These are phyloP conservation scores for Calameuta idolon DNA, from an alignment of 2,888 invertebrate genomes.

Conservation along the genomic window DNA sequence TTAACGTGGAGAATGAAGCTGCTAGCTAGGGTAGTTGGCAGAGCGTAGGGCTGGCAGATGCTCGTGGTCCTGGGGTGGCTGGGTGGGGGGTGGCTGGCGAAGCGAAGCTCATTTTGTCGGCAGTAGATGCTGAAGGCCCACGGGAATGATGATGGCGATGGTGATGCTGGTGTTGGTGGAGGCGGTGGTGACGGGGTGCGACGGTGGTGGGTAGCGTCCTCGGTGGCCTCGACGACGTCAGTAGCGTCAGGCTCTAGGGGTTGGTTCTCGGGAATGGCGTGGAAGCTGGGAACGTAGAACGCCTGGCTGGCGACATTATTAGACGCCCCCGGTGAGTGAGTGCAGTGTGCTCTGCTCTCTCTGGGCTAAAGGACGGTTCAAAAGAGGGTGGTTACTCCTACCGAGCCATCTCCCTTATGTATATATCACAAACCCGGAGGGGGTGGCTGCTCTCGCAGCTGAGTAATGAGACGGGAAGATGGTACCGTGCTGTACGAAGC, in stretches of 20 bases:
- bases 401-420: not conserved
- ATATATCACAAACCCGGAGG: slow-evolving; percentile 10
- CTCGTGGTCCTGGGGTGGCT: slow-evolving; percentile 12
- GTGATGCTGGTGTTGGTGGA: slow-evolving; percentile 26
- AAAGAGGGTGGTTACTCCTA: slow-evolving; percentile 1
- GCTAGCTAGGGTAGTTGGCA: not conserved
- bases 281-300: slow-evolving; percentile 54
- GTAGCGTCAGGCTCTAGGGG: slow-evolving; percentile 32
- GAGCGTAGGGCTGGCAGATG: not conserved
- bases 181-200: slow-evolving; percentile 13
- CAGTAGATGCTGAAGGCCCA: slow-evolving; percentile 45
- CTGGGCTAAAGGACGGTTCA: slow-evolving; percentile 4
- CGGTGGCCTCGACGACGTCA: not conserved
- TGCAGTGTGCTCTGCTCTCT: slow-evolving; percentile 38
- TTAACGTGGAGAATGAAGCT: not conserved
- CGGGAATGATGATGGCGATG: slow-evolving; percentile 25
- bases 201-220: slow-evolving; percentile 10
- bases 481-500: slow-evolving; percentile 31
- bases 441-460: slow-evolving; percentile 33
- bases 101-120: slow-evolving; percentile 66
- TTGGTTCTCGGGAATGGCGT: slow-evolving; percentile 29
- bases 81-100: slow-evolving; percentile 45
- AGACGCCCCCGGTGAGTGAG: slow-evolving; percentile 65
- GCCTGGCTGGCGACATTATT: slow-evolving; percentile 67
- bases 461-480: slow-evolving; percentile 46